These are phyloP conservation scores for Cyaniris semiargus DNA, from an alignment of 2,888 invertebrate genomes.

Conservation along the genomic window DNA sequence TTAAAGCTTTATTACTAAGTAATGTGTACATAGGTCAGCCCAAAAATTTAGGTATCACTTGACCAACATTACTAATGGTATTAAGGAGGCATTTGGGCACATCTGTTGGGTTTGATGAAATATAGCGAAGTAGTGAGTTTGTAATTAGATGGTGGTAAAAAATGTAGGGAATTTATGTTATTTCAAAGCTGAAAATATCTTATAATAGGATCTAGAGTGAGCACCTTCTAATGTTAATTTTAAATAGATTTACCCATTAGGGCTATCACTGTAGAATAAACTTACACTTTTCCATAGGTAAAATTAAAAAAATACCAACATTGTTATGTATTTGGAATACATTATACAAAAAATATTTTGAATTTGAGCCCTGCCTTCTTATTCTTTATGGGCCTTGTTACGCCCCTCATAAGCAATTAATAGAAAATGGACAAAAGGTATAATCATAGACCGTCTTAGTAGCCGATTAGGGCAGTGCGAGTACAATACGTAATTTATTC, in stretches of 20 bases:
- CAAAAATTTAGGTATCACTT: constrained; percentile 65
- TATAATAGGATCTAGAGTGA: too few species aligned
- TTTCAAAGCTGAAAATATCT: too few species aligned
- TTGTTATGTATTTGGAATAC: too few species aligned
- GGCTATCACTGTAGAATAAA: too few species aligned
- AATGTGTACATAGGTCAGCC: constrained; percentile 79
- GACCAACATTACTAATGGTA: constrained; percentile 75
- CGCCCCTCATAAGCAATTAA: not conserved
- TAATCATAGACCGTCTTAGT: constrained; percentile 33
- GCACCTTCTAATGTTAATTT: too few species aligned
- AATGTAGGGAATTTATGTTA: too few species aligned
- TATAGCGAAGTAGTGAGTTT: not conserved
- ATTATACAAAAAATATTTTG: not conserved
- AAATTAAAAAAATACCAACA: too few species aligned
- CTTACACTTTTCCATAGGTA: too few species aligned
- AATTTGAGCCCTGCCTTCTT: not conserved
- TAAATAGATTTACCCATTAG: too few species aligned
- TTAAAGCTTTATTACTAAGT: constrained; percentile 81
- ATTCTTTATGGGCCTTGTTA: not conserved
- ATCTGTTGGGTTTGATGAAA: not conserved
- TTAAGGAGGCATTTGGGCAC: constrained; percentile 27
- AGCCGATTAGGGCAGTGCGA: constrained; percentile 29
- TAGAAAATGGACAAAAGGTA: not conserved
- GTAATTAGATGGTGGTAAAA: not conserved
- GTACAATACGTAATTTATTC: constrained; percentile 69